Evolutionary conservation across 2,113 vertebrate species (phyloP), one percentile per base, ranked within the genome.

Genomic region (Osmerus eperlanus): DNA sequence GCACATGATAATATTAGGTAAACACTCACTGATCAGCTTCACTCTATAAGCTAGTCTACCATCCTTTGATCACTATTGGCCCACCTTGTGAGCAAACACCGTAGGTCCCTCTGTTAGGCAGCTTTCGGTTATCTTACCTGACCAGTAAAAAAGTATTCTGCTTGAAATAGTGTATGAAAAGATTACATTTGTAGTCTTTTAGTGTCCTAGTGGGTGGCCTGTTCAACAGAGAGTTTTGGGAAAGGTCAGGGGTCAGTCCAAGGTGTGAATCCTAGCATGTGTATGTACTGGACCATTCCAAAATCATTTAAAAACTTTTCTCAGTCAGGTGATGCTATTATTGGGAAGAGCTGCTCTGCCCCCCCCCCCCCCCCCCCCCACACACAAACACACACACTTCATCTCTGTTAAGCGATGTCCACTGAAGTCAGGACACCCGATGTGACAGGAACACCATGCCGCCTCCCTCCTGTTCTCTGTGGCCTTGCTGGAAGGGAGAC

Each of bases 401-500:
- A 72, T 51, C 75, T 85, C 84, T 89, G 85, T 85, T 80, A 72
- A 84, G 84, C 69, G 62, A 84, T 83, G 86, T 88, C 86, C 79
- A 67, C 79, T 7, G 69, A 82, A 85, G 86, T 79, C 77, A 81
- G 85, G 80, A 87, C 86, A 88, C 82, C 83, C 80, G 83, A 89
- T 86, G 87, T 92, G 91, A 92, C 88, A 90, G 86, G 78, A 81
- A 73, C 61, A 76, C 82, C 70, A 83, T 75, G 75, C 81, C 77
- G 84, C 84, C 77, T 76, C 85, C 78, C 85, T 85, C 85, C 88
- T 88, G 82, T 89, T 89, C 89, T 91, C 88, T 72, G 85, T 91
- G 87, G 91, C 89, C 90, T 93, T 87, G 89, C 90, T 92, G 86
- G 53, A 62, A 89, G 90, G 85, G 4, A 82, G 47, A 82, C 88